phyloP scores from a whole-genome alignment of 2,888 invertebrate genomes.

The Dasypolia templi region DNA sequence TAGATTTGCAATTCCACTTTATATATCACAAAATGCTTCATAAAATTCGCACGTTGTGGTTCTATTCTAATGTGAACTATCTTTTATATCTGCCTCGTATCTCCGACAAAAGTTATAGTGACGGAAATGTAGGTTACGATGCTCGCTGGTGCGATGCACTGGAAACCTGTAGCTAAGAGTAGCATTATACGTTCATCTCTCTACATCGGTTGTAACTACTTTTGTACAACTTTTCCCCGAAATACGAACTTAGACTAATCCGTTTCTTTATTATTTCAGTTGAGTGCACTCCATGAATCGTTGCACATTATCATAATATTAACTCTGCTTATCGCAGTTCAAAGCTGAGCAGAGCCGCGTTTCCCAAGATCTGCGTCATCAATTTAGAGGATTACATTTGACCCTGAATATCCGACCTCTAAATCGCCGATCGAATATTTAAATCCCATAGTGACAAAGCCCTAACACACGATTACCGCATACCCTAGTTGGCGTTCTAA shows the following conservation, averaged over 20 bases:
- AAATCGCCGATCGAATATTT: slow-evolving; percentile 31
- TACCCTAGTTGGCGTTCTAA: slow-evolving; percentile 35
- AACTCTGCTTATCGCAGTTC: neutral
- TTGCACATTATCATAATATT: neutral
- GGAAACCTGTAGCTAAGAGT: slow-evolving; percentile 21
- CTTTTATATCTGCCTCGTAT: slow-evolving; percentile 13
- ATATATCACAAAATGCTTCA: slow-evolving; percentile 37
- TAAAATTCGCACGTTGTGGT: slow-evolving; percentile 33
- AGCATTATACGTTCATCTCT: slow-evolving; percentile 22
- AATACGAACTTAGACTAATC: neutral
- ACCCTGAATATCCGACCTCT: slow-evolving; percentile 30
- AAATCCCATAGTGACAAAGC: slow-evolving; percentile 27
- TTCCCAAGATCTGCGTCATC: neutral
- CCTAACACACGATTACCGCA: slow-evolving; percentile 30
- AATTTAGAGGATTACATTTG: slow-evolving; percentile 17
- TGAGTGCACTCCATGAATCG: neutral
- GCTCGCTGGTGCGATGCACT: slow-evolving; percentile 8
- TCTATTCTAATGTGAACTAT: slow-evolving; percentile 32
- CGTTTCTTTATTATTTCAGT: neutral
- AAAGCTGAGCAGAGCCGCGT: neutral
- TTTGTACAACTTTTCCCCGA: neutral
- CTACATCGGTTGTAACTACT: neutral
- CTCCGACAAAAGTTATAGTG: slow-evolving; percentile 10
- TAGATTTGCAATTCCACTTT: slow-evolving; percentile 30
- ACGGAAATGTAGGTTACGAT: slow-evolving; percentile 32